Conservation (phyloP, 2,113 vertebrate genomes). For the Leiothrix lutea region DNA sequence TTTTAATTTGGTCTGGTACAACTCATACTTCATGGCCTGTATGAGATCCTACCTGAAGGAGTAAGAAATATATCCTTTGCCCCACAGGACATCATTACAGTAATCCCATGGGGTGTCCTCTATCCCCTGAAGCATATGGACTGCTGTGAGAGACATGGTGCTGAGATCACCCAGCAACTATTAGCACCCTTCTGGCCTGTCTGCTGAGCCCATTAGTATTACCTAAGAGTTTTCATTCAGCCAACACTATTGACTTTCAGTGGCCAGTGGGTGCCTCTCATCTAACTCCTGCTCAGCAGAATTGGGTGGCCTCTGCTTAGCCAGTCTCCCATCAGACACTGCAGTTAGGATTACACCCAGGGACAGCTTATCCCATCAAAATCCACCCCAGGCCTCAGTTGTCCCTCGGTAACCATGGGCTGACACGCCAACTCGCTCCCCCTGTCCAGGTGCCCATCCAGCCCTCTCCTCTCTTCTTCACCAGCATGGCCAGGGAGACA, state of each 20-base stretch:
- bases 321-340: background rate
- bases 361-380: background rate
- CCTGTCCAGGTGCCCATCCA: background rate
- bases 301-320: background rate
- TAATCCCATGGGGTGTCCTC: background rate
- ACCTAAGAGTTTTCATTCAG: background rate
- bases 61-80: background rate
- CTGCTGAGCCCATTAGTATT: background rate
- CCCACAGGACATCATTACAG: background rate
- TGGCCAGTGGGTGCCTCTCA: background rate
- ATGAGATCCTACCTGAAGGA: background rate
- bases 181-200: background rate
- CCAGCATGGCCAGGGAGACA: fast-evolving
- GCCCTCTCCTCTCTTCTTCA: background rate
- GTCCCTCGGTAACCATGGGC: background rate
- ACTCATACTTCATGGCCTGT: background rate
- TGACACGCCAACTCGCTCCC: background rate
- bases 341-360: background rate
- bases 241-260: background rate
- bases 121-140: background rate
- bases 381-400: background rate
- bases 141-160: background rate
- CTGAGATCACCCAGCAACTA: background rate
- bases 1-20: background rate
- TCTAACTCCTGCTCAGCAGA: background rate